These are phyloP conservation scores for Hymenopus coronatus DNA, from an alignment of 2,888 invertebrate species.

Conservation along the genomic window DNA sequence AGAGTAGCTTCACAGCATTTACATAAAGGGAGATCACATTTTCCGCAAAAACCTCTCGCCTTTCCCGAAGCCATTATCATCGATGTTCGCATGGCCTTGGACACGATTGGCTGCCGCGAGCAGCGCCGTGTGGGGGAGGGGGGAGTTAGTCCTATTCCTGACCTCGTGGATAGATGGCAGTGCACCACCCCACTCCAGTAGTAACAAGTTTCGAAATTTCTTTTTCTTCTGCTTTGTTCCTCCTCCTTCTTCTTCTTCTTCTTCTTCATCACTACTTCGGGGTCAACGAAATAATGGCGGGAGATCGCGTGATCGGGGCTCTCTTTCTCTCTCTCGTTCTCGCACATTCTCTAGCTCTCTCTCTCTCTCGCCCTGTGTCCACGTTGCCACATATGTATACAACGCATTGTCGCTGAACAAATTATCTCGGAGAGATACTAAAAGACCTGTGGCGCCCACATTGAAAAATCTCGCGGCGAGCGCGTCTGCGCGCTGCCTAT, in stretches of 20 bases:
- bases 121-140: background rate
- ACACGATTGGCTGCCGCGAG: background rate
- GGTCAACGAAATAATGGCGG: slow-evolving; percentile 17
- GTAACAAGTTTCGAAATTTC: background rate
- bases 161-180: slow-evolving; percentile 16
- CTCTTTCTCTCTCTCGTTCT: background rate
- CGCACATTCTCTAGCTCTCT: background rate
- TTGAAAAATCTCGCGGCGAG: background rate
- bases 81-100: slow-evolving; percentile 10
- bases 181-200: background rate
- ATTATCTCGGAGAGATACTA: background rate
- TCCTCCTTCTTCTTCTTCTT: background rate
- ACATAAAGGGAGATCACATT: background rate
- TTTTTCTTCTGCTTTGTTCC: background rate
- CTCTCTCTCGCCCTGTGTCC: background rate
- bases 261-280: slow-evolving; percentile 9
- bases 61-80: background rate
- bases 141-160: background rate
- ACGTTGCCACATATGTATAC: slow-evolving; percentile 10
- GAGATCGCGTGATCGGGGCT: background rate
- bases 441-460: background rate
- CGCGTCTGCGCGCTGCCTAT: too few relatives aligned
- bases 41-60: background rate
- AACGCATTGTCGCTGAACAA: background rate
- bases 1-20: background rate